Base-by-base conservation (phyloP, 1,140 invertebrate species). In the Parasteatoda tepidariorum region DNA sequence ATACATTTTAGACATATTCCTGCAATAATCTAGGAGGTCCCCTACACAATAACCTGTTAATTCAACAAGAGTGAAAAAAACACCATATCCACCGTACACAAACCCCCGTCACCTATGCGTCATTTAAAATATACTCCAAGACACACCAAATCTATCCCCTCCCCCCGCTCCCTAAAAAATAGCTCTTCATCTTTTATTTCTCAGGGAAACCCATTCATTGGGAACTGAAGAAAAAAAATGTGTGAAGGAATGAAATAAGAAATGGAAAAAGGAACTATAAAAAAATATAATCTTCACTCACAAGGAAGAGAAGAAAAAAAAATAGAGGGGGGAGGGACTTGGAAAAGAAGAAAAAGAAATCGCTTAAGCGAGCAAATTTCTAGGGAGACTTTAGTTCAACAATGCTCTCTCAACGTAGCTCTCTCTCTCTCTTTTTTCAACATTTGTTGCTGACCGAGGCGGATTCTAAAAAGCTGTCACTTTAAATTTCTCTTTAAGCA, bases 361-460 rank as follows among this genome's bases (percentile, higher is more conserved):
- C 74, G 75, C 75, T 78, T 76, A 78, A 78, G 75, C 75, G 75
- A 78, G 75, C 75, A 78, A 78, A 78, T 78, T 78, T 78, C 62
- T 34, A 54, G 59, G 30, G 38, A 61, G 59, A 34, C 48, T 78
- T 66, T 54, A 78, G 73, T 64, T 76, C 61, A 76, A 78, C 62
- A 78, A 78, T 78, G 41, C 54, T 57, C 55, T 61, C 31, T 31
- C 48, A 26, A n/a, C n/a, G n/a, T n/a, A n/a, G 9, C 24, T 61
- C 22, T 61, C 55, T 15, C 22, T 74, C 70, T 5, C 38, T 31
- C 34, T 59, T 48, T 22, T 22, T 64, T 24, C 38, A 24, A 33
- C 73, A 64, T 76, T 76, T 67, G 75, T 66, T 78, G 75, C 75
- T 78, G 75, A 78, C 75, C 75, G 41, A 26, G 26, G 75, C 75